phyloP scores from a whole-genome alignment of 2,797 vertebrate species.

The Eurystomus glaucurus region DNA sequence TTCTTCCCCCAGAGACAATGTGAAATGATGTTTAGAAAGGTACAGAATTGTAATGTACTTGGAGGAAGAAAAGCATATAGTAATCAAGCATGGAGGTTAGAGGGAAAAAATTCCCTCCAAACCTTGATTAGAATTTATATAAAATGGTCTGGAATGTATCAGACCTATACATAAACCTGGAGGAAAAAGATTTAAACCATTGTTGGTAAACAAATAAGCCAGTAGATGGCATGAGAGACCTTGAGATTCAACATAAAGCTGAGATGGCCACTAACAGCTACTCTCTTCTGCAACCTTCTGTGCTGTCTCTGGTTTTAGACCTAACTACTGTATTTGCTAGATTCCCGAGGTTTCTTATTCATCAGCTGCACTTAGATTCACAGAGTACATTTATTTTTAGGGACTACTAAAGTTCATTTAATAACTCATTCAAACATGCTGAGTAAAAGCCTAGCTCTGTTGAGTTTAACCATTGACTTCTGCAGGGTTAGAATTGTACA shows the following conservation, averaged over 20 bases:
- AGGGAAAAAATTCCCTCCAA: not conserved
- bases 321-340: slow-evolving; percentile 39
- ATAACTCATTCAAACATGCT: slow-evolving; percentile 67
- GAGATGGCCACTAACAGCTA: not conserved
- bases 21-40: slow-evolving; percentile 5
- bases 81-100: slow-evolving; percentile 4
- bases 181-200: not conserved
- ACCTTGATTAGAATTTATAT: slow-evolving; percentile 19
- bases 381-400: slow-evolving; percentile 72
- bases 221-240: slow-evolving; percentile 82
- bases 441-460: slow-evolving; percentile 62
- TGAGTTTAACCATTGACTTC: slow-evolving; percentile 52
- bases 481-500: not conserved
- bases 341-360: slow-evolving; percentile 67
- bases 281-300: not conserved
- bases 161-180: not conserved
- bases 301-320: slow-evolving; percentile 16
- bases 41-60: not conserved
- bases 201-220: slow-evolving; percentile 52
- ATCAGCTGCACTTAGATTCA: slow-evolving; percentile 59
- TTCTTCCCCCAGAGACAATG: slow-evolving; percentile 9
- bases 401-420: slow-evolving; percentile 63
- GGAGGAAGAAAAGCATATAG: not conserved
- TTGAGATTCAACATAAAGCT: not conserved
- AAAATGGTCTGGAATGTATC: slow-evolving; percentile 17